These are phyloP conservation scores for Artibeus lituratus DNA, from an alignment of 2,797 vertebrate species.

Conservation along the genomic window DNA sequence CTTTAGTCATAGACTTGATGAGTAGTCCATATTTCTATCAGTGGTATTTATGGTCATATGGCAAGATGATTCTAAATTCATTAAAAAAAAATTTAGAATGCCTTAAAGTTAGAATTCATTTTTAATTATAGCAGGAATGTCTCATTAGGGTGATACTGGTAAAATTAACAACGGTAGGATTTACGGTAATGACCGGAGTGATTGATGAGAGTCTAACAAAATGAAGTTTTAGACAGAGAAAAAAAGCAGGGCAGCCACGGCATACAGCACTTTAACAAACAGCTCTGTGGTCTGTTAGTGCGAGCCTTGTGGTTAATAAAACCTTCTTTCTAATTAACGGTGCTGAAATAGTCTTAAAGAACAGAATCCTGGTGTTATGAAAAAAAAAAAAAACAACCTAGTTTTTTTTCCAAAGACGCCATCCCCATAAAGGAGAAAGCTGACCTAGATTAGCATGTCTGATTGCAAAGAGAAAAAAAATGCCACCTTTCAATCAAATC, in stretches of 20 bases:
- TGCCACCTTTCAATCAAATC: constrained; percentile 69
- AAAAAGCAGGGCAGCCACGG: constrained; percentile 61
- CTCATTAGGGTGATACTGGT: constrained; percentile 68
- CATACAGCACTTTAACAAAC: constrained; percentile 55
- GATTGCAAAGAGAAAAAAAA: constrained; percentile 57
- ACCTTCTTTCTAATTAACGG: constrained; percentile 77
- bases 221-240: constrained; percentile 72
- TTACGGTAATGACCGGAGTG: constrained; percentile 61
- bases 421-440: constrained; percentile 74
- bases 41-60: constrained; percentile 69
- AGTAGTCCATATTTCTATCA: neutral
- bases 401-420: constrained; percentile 61
- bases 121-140: constrained; percentile 68
- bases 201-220: constrained; percentile 66
- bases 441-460: constrained; percentile 69
- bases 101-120: constrained; percentile 77
- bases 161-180: constrained; percentile 70
- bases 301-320: constrained; percentile 75
- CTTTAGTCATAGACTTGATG: constrained; percentile 15
- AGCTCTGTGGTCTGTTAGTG: constrained; percentile 68
- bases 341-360: constrained; percentile 77
- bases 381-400: constrained; percentile 65
- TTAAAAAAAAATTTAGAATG: constrained; percentile 71
- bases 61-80: constrained; percentile 69
- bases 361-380: constrained; percentile 72